These are phyloP conservation scores for Alloscopus bannaensis DNA, from an alignment of 2,888 invertebrate species.

Conservation along the genomic window DNA sequence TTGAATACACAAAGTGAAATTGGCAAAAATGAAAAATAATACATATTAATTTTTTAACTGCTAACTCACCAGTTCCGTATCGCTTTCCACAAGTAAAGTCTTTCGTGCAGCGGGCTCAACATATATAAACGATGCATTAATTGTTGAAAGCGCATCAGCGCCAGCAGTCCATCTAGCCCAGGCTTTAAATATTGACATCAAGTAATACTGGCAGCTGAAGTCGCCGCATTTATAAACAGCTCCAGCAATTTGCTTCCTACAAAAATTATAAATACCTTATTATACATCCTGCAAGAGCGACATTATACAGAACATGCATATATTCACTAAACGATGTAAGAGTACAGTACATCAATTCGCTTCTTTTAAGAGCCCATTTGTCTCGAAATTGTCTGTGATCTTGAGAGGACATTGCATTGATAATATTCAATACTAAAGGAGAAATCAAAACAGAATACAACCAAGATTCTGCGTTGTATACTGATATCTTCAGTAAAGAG, in stretches of 20 bases:
- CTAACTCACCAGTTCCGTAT: not conserved
- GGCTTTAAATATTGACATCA: slow-evolving; percentile 24
- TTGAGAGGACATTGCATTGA: slow-evolving; percentile 7
- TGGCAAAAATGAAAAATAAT: slow-evolving; percentile 6
- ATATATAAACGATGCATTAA: slow-evolving; percentile 30
- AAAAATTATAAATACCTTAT: not conserved
- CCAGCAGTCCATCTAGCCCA: slow-evolving; percentile 34
- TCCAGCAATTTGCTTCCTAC: slow-evolving; percentile 24
- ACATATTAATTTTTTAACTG: not conserved
- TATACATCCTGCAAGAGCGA: not conserved
- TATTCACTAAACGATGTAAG: not conserved
- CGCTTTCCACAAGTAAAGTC: slow-evolving; percentile 11
- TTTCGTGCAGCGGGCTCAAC: slow-evolving; percentile 16
- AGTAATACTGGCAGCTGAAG: slow-evolving; percentile 46
- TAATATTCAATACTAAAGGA: slow-evolving; percentile 33
- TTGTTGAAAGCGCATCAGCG: not conserved
- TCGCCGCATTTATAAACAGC: slow-evolving; percentile 39
- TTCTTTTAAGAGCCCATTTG: slow-evolving; percentile 25
- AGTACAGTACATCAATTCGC: slow-evolving; percentile 36
- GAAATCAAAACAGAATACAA: slow-evolving; percentile 25
- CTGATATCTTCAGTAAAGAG: slow-evolving; percentile 8
- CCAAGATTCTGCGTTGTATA: slow-evolving; percentile 28
- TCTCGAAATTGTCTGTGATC: slow-evolving; percentile 18
- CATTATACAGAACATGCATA: not conserved
- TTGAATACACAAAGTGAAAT: not conserved